Percentiles rank a stretch among this genome's conserved stretches.
Evolutionary conservation across 2,888 invertebrate species (phyloP).

Genomic region (Drosophila greeni): DNA sequence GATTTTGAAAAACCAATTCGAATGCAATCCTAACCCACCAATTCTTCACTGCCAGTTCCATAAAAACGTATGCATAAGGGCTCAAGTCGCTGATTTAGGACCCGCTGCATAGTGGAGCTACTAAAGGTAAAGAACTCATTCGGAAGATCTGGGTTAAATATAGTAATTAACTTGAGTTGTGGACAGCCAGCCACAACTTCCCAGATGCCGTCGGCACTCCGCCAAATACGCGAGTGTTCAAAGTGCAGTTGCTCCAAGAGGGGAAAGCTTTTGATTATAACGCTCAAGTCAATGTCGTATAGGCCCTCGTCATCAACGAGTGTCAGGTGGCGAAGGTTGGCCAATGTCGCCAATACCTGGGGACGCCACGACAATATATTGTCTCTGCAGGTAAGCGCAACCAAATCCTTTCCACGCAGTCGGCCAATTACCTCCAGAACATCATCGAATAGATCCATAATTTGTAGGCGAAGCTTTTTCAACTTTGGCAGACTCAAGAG

Average conservation of each 20-base stretch:
- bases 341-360: background rate
- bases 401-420: constrained; percentile 20
- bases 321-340: constrained; percentile 4
- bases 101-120: constrained; percentile 10
- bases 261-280: constrained; percentile 12
- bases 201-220: constrained; percentile 27
- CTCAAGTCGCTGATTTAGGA: constrained; percentile 6
- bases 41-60: constrained; percentile 5
- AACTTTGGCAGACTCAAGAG: constrained; percentile 25
- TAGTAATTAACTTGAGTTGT: constrained; percentile 4
- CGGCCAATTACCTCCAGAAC: constrained; percentile 9
- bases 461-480: constrained; percentile 6
- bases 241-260: constrained; percentile 28
- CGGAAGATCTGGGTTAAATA: constrained; percentile 4
- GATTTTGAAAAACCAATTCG: background rate
- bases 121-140: constrained; percentile 11
- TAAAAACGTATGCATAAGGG: constrained; percentile 13
- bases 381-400: constrained; percentile 18
- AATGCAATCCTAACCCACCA: constrained; percentile 10
- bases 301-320: constrained; percentile 27
- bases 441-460: background rate
- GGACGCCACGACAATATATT: constrained; percentile 9
- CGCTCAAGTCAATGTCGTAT: constrained; percentile 1
- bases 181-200: constrained; percentile 20
- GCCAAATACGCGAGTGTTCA: constrained; percentile 15